Base-by-base conservation (phyloP, 1,140 invertebrate species). In the Drosophila mauritiana region DNA sequence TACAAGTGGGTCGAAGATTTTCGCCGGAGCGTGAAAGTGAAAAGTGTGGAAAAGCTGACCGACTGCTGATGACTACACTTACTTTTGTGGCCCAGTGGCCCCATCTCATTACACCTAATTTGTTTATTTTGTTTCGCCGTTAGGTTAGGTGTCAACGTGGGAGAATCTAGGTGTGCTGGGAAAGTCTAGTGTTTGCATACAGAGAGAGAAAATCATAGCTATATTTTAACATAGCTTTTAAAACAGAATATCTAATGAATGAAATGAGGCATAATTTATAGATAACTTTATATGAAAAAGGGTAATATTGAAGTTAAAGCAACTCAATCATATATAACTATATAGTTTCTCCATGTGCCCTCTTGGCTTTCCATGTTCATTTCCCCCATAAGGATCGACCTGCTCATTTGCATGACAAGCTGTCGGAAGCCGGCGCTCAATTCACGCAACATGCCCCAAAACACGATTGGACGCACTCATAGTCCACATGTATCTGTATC, bases 331-430 rank as follows among this genome's bases (percentile, higher is more conserved):
- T 31, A n/a, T 8, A 13, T 17, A 6, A 13, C 39, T 17, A 45
- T 39, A 20, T 20, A 3, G 36, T 68, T 51, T 67, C 49, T 54
- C 34, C 46, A 13, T 67, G 17, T 59, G 63, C 12, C 59, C 45
- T 70, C 49, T 73, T 80, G 54, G 64, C 54, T 49, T 45, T 45
- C 54, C 42, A n/a, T 52, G 49, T 20, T 52, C 36, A 48, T 81
- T 63, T 13, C 37, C 75, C 22, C 53, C 62, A 48, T 15, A 74
- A 74, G 70, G 56, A 73, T 73, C 69, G 75, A 78, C 46, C 37
- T 45, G 39, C 65, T 78, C 75, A 86, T 86, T 86, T 86, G 70
- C 83, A 86, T 86, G 83, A 79, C 79, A 82, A 79, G 69, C 75
- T 83, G 82, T 83, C 82, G 82, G 82, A 86, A 86, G 83, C 75